Conservation (phyloP, 2,113 vertebrate genomes). For the Sphaerodactylus townsendi region DNA sequence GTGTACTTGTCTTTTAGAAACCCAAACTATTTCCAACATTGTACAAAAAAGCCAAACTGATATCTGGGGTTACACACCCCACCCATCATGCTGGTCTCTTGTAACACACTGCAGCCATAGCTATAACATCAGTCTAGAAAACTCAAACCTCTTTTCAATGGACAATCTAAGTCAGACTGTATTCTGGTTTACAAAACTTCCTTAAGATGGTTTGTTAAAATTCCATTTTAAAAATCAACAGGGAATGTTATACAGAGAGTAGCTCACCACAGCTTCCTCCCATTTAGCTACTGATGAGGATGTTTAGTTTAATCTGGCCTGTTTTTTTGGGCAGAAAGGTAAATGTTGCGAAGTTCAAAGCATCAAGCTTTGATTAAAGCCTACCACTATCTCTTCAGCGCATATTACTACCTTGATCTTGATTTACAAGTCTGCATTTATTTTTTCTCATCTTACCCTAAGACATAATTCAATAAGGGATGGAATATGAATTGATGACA, state of each 20-base stretch:
- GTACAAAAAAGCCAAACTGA: background rate
- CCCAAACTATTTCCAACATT: background rate
- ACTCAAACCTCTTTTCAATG: background rate
- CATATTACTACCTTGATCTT: background rate
- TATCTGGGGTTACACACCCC: background rate
- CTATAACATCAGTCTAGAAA: background rate
- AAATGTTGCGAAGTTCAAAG: background rate
- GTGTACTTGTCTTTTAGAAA: background rate
- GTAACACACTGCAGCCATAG: background rate
- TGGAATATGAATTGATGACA: no score
- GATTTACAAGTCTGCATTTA: no score
- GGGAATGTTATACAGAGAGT: background rate
- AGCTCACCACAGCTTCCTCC: constrained; percentile 25
- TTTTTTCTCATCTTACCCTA: no score
- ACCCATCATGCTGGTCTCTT: background rate
- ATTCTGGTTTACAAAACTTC: background rate
- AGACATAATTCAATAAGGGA: no score
- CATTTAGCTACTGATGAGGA: constrained; percentile 29
- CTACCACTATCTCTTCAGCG: background rate
- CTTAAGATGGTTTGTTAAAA: constrained; percentile 3
- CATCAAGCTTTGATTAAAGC: background rate
- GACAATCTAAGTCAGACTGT: background rate
- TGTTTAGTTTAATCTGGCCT: background rate
- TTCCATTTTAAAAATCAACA: constrained; percentile 12
- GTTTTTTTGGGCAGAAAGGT: constrained; percentile 16